Evolutionary conservation across 2,888 invertebrate genomes (phyloP).

Genomic region (Pterostichus niger): DNA sequence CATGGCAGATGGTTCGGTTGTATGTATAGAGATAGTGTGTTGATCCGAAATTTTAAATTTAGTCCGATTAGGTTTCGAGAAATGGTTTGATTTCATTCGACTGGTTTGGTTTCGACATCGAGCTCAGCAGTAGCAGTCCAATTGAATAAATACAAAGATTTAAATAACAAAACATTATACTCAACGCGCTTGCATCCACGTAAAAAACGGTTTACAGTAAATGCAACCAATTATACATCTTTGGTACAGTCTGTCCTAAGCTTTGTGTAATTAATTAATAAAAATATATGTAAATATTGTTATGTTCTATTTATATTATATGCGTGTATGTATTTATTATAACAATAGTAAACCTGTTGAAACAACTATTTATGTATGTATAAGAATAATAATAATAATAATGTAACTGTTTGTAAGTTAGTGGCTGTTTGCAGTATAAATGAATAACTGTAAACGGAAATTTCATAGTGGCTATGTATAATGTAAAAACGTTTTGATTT

Average conservation of each 20-base stretch:
- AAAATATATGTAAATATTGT: slow-evolving; percentile 65
- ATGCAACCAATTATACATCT: slow-evolving; percentile 66
- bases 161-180: slow-evolving; percentile 65
- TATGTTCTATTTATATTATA: slow-evolving; percentile 66
- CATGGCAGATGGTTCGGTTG: slow-evolving; percentile 44
- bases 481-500: slow-evolving; percentile 64
- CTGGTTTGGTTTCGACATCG: slow-evolving; percentile 55
- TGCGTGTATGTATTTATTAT: slow-evolving; percentile 61
- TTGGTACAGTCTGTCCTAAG: slow-evolving; percentile 67
- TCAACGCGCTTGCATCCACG: slow-evolving; percentile 67
- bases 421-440: slow-evolving; percentile 47
- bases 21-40: slow-evolving; percentile 46
- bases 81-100: slow-evolving; percentile 41
- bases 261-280: slow-evolving; percentile 65
- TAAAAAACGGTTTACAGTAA: slow-evolving; percentile 65
- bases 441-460: slow-evolving; percentile 66
- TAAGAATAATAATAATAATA: slow-evolving; percentile 33
- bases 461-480: slow-evolving; percentile 65
- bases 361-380: slow-evolving; percentile 63
- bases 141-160: slow-evolving; percentile 62
- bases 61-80: slow-evolving; percentile 47
- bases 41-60: slow-evolving; percentile 53
- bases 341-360: slow-evolving; percentile 64
- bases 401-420: slow-evolving; percentile 51
- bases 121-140: slow-evolving; percentile 67